phyloP scores from a whole-genome alignment of 2,888 invertebrate genomes.

The Lypha dubia region DNA sequence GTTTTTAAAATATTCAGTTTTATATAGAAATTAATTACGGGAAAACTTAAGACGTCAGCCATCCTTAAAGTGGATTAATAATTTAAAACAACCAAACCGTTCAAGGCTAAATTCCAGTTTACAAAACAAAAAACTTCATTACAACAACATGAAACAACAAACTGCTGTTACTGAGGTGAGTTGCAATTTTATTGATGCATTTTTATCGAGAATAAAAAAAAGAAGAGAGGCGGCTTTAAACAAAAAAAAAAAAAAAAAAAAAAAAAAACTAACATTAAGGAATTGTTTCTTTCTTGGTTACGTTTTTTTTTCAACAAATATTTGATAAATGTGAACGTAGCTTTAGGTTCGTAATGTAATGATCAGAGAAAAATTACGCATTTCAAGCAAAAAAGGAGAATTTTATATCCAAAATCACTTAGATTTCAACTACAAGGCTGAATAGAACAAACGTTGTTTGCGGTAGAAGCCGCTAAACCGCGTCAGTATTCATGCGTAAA shows the following conservation, averaged over 20 bases:
- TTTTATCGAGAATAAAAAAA: background rate
- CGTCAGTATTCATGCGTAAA: too few species aligned
- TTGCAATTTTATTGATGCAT: constrained; percentile 36
- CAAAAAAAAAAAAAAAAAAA: too few species aligned
- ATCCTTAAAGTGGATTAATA: constrained; percentile 55
- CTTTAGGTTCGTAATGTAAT: too few species aligned
- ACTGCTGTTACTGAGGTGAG: constrained; percentile 71
- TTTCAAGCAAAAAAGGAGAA: too few species aligned
- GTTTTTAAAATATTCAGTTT: background rate
- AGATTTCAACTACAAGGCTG: too few species aligned
- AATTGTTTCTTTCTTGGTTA: too few species aligned
- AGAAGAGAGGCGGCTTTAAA: constrained; percentile 2
- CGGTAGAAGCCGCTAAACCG: too few species aligned
- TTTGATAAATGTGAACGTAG: too few species aligned
- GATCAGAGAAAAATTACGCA: too few species aligned
- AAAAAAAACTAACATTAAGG: constrained; percentile 15
- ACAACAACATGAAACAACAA: constrained; percentile 66
- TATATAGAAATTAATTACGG: constrained; percentile 8
- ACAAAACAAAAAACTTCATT: constrained; percentile 32
- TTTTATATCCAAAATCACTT: too few species aligned
- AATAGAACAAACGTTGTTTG: too few species aligned
- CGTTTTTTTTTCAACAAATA: too few species aligned
- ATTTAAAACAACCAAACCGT: constrained; percentile 44
- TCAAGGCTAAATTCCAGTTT: constrained; percentile 71
- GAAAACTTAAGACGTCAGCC: background rate